Conservation (phyloP, 1,140 invertebrate species). For the Trichonephila clavipes region DNA sequence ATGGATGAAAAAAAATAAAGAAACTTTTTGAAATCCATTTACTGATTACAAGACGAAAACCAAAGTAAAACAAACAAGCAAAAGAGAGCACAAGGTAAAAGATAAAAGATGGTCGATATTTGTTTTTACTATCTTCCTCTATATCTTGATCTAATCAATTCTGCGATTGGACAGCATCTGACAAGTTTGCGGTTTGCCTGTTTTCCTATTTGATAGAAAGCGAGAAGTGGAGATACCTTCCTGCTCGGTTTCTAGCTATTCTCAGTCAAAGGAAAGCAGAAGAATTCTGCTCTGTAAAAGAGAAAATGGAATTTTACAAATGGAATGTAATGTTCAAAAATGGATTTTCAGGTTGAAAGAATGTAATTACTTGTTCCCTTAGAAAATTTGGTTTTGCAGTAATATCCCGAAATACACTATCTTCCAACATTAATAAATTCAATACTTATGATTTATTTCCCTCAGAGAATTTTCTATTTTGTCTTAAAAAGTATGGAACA, state of each 20-base stretch:
- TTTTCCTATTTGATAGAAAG: conserved; percentile 70
- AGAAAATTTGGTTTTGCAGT: background rate
- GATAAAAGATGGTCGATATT: conserved; percentile 68
- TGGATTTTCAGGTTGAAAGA: conserved; percentile 34
- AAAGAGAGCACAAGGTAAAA: conserved; percentile 42
- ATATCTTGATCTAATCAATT: conserved; percentile 74
- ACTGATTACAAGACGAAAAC: conserved; percentile 61
- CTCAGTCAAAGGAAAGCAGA: conserved; percentile 27
- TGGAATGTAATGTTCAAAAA: conserved; percentile 55
- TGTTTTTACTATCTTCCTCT: conserved; percentile 59
- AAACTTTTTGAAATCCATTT: conserved; percentile 68
- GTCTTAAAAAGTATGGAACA: background rate
- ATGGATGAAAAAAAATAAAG: conserved; percentile 16
- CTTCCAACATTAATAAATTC: background rate
- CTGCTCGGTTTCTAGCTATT: background rate
- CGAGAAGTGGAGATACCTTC: conserved; percentile 35
- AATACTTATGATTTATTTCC: background rate
- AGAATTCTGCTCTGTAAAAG: background rate
- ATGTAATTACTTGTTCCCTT: conserved; percentile 23
- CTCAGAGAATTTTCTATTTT: background rate
- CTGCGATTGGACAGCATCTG: conserved; percentile 62
- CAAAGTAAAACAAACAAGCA: conserved; percentile 50
- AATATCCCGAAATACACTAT: background rate
- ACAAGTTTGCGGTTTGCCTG: conserved; percentile 70
- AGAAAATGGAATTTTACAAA: conserved; percentile 61